Evolutionary conservation across 2,113 vertebrate genomes (phyloP), one percentile per base, ranked within the genome.

Genomic region (Xenopus borealis): DNA sequence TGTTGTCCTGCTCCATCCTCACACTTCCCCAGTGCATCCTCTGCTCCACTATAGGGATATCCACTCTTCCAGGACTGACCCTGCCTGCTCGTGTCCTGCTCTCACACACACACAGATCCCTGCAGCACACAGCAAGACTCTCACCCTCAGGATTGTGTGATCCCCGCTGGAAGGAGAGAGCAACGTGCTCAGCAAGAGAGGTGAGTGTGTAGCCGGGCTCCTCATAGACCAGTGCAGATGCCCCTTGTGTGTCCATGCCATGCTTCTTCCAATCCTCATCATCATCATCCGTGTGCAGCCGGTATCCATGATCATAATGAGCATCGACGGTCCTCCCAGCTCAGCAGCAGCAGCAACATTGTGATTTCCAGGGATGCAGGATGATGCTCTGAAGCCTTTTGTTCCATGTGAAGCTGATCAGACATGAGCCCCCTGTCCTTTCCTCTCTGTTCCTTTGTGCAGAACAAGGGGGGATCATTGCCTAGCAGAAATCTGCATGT

Each of bases 401-500:
- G 30, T 27, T 57, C 19, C 20, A 33, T 59, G 40, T 12, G 72
- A 52, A 55, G 62, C 63, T 59, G 63, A 57, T 50, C 63, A 59
- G 53, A 10, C 23, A 27, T 27, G 23, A 27, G 23, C 23, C 23
- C 23, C 23, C 23, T 27, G 23, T 3, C 23, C 3, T 27, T 27
- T 27, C 58, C 47, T 66, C 19, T 68, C 46, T 44, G 44, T 46
- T 68, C 12, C 53, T 75, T 68, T 68, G 72, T 68, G 53, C 44
- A 47, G 55, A 18, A 5, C 50, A 4, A 27, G 16, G 64, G 47
- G 53, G 64, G 33, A 59, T 74, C 23, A 46, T 74, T 59, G 23
- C 55, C 57, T 53, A 59, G 33, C 63, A n/a, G 72, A 30, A 64
- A 74, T 74, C 72, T 74, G 72, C 63, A 74, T n/a, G 4, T 57